These are phyloP conservation scores for Halesus radiatus DNA, from an alignment of 1,140 invertebrate species.

Conservation along the genomic window DNA sequence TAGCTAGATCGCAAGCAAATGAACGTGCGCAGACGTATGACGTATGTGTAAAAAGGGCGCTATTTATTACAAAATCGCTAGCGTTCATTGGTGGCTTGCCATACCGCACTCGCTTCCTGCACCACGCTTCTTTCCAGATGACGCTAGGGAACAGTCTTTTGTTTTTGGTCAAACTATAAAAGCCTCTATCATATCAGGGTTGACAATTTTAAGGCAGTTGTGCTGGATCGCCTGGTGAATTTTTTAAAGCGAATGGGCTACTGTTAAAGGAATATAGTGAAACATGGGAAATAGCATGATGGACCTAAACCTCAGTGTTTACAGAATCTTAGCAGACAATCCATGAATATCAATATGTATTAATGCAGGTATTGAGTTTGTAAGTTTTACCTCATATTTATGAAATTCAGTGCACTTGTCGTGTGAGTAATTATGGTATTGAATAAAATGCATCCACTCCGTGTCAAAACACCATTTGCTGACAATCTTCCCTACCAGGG, in stretches of 20 bases:
- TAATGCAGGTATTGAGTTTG: neutral
- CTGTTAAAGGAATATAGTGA: neutral
- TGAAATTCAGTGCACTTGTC: constrained; percentile 29
- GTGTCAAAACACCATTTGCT: constrained; percentile 7
- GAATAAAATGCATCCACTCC: constrained; percentile 27
- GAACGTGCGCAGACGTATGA: too few species aligned
- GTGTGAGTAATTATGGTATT: constrained; percentile 12
- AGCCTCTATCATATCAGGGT: too few species aligned
- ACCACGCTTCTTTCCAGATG: neutral
- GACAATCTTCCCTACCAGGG: neutral
- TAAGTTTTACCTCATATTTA: constrained; percentile 29
- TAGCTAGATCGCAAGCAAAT: too few species aligned
- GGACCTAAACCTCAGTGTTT: neutral
- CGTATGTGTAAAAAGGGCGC: too few species aligned
- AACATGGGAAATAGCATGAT: neutral
- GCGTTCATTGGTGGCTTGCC: too few species aligned
- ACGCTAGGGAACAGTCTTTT: neutral
- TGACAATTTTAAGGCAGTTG: neutral
- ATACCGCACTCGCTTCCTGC: neutral
- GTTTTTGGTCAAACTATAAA: too few species aligned
- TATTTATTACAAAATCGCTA: too few species aligned
- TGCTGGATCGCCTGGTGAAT: neutral
- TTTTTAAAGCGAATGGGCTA: neutral
- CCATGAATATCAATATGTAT: neutral
- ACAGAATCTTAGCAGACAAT: neutral